Base-by-base conservation (phyloP, 2,888 invertebrate species). In the Iphiclides podalirius region DNA sequence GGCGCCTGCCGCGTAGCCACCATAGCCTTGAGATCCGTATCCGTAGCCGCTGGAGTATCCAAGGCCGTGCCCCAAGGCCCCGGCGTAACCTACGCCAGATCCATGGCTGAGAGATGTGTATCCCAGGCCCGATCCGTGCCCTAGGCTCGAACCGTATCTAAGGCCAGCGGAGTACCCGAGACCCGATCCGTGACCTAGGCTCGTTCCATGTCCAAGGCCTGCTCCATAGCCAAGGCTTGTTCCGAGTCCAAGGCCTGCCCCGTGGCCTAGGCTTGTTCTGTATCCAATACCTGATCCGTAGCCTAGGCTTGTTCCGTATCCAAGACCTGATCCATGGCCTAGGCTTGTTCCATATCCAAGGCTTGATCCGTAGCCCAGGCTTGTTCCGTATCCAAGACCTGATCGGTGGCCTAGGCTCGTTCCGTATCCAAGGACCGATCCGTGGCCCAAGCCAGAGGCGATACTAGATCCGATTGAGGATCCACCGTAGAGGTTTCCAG, bases 401-500 rank as follows among this genome's bases (percentile, higher is more conserved):
- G 47, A 56, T 6, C 64, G 65, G 34, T 70, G 66, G 47, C 65
- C 66, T 4, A 58, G 57, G 8, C 59, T 52, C 1, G 61, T 49
- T 0, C 57, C 55, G 55, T 71, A 70, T 11, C 63, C 67, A 1
- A 64, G 44, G 4, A 60, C 57, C 14, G 64, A 60, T 17, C 48
- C 34, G 54, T 67, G 60, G 17, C 45, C 45, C 6, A 45, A 26
- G n/a, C 47, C 41, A n/a, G n/a, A n/a, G n/a, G n/a, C n/a, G n/a
- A 46, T 14, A 31, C 38, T 1, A 46, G 58, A n/a, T 14, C 60
- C 62, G 13, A 59, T 56, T 8, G 59, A 51, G 8, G 45, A 35
- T 3, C 63, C 61, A 13, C 72, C 69, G 15, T 64, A 59, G 20
- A 75, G 64, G 57, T 70, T 65, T 9, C 80, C 72, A 16, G 76